Percentiles rank a stretch among this genome's conserved stretches.
phyloP scores from a whole-genome alignment of 2,113 vertebrate species.

The Pyrgilauda ruficollis region DNA sequence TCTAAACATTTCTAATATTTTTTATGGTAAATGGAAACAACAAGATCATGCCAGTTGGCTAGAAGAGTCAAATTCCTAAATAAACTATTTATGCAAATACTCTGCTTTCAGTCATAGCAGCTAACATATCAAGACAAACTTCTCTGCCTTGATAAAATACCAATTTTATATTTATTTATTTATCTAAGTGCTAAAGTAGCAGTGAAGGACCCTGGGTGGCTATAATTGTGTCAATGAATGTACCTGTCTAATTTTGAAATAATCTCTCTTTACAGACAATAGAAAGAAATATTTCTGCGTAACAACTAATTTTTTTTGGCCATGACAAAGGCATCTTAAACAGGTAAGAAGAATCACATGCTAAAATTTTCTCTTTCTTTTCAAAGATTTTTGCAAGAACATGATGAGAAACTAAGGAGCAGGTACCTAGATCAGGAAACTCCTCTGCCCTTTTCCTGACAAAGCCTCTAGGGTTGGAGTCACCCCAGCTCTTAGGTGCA shows the following conservation, averaged over 20 bases:
- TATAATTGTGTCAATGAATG: neutral
- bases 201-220: neutral
- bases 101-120: neutral
- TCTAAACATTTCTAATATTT: neutral
- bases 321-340: neutral
- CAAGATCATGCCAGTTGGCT: neutral
- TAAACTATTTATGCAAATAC: neutral
- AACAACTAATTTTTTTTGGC: neutral
- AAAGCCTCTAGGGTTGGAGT: neutral
- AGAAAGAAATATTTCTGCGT: neutral
- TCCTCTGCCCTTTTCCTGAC: neutral
- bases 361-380: neutral
- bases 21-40: neutral
- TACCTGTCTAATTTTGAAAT: neutral
- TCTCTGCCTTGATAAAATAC: neutral
- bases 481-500: neutral
- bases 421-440: neutral
- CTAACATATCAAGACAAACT: neutral
- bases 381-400: neutral
- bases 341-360: neutral
- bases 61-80: neutral
- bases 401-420: neutral
- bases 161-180: neutral
- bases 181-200: neutral
- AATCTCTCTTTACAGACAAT: neutral